A percentile compares a stretch with the other conserved stretches of the same genome.
Evolutionary conservation across 92 coral and sea anemone genomes (phyloP).

Genomic region (Paragorgia papillata): DNA sequence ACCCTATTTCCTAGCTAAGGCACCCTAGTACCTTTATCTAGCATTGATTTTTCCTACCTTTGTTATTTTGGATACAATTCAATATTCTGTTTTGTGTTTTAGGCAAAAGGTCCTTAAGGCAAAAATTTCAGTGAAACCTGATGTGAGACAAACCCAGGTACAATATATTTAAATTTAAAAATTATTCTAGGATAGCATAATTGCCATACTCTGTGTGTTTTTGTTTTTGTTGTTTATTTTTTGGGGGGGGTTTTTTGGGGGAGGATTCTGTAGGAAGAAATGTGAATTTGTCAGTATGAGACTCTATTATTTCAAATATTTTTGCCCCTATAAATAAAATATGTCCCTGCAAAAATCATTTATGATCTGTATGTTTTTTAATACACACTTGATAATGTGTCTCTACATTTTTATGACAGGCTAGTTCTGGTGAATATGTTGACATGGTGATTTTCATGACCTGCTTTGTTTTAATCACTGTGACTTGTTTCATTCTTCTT

Average conservation of each 20-base stretch:
- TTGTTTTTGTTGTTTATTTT: not conserved
- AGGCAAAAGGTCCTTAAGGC: slow-evolving; percentile 77
- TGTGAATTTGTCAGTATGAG: not conserved
- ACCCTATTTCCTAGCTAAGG: not conserved
- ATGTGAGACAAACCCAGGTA: slow-evolving; percentile 90
- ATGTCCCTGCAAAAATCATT: not conserved
- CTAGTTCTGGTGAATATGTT: slow-evolving; percentile 90
- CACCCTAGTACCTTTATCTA: not conserved
- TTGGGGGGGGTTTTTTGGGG: too few relatives aligned
- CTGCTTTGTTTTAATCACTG: slow-evolving; percentile 86
- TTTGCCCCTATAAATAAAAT: too few relatives aligned
- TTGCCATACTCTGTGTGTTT: not conserved
- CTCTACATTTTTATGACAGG: slow-evolving; percentile 50
- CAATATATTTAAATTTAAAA: not conserved
- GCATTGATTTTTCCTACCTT: not conserved
- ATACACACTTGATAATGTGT: not conserved
- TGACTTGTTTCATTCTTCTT: slow-evolving; percentile 80
- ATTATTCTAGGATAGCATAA: not conserved
- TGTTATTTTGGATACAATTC: not conserved
- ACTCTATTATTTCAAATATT: not conserved
- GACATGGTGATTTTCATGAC: slow-evolving; percentile 99
- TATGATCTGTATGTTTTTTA: not conserved
- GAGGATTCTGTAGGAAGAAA: not conserved
- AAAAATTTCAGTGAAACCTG: slow-evolving; percentile 75
- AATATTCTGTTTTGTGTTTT: not conserved